phyloP scores from a whole-genome alignment of 2,797 vertebrate genomes.

The Hoplostethus mediterraneus region DNA sequence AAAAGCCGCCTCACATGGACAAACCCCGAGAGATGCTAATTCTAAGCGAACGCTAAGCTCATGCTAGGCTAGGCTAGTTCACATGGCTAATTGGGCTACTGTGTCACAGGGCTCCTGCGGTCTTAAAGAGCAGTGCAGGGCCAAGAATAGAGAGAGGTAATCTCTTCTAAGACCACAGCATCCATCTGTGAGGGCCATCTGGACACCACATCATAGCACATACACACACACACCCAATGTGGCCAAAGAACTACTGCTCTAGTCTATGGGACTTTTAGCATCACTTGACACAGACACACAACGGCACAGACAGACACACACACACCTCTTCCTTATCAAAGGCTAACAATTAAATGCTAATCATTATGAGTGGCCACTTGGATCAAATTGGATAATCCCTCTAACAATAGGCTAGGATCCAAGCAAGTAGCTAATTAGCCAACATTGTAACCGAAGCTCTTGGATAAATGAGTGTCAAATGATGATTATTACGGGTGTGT shows the following conservation, averaged over 20 bases:
- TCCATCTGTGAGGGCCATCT: constrained; percentile 92
- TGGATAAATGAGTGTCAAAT: constrained; percentile 20
- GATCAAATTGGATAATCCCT: not conserved
- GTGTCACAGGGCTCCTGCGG: constrained; percentile 73
- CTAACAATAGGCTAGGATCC: not conserved
- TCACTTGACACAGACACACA: constrained; percentile 16
- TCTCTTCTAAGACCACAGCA: constrained; percentile 87
- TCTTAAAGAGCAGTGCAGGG: constrained; percentile 76
- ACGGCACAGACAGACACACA: not conserved
- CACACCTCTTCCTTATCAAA: not conserved
- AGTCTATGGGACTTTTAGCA: constrained; percentile 41
- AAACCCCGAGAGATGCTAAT: not conserved
- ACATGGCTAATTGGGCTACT: constrained; percentile 75
- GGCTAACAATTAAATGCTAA: not conserved
- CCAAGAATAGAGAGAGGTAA: constrained; percentile 86
- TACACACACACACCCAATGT: constrained; percentile 21
- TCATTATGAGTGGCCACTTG: not conserved
- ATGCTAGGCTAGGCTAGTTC: constrained; percentile 54
- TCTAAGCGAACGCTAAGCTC: constrained; percentile 36
- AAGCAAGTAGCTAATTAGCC: not conserved
- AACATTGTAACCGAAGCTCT: constrained; percentile 24
- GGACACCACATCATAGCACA: constrained; percentile 64
- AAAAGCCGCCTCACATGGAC: constrained; percentile 19
- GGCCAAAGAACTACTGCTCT: constrained; percentile 34
- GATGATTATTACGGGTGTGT: not conserved